Conservation (phyloP, 2,797 vertebrate species). For the Hirundo rustica region DNA sequence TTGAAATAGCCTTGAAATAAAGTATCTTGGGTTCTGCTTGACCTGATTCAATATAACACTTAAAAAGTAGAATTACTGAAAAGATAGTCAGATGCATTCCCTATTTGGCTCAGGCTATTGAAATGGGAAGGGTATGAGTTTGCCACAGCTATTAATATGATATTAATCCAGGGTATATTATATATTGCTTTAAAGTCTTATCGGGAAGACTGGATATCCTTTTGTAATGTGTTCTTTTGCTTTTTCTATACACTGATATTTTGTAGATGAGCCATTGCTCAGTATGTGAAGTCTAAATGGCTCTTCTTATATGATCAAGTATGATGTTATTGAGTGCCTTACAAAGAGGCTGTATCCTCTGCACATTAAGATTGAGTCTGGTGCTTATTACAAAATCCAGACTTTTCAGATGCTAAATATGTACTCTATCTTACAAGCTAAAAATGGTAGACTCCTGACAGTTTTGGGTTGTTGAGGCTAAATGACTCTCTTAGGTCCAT, state of each 20-base stretch:
- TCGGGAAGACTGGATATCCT: slow-evolving; percentile 61
- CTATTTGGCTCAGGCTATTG: slow-evolving; percentile 61
- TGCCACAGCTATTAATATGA: slow-evolving; percentile 67
- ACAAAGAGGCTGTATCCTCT: slow-evolving; percentile 69
- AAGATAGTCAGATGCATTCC: slow-evolving; percentile 49
- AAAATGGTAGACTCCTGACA: slow-evolving; percentile 25
- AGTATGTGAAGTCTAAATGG: slow-evolving; percentile 70
- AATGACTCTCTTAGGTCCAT: slow-evolving; percentile 11
- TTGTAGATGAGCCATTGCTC: slow-evolving; percentile 67
- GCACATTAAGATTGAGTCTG: slow-evolving; percentile 68
- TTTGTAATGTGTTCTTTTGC: slow-evolving; percentile 64
- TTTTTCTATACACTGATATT: slow-evolving; percentile 62
- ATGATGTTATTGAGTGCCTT: slow-evolving; percentile 59
- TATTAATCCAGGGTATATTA: slow-evolving; percentile 64
- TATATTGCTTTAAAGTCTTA: slow-evolving; percentile 65
- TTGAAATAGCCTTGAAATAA: slow-evolving; percentile 68
- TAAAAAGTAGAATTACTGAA: slow-evolving; percentile 65
- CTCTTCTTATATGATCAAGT: slow-evolving; percentile 64
- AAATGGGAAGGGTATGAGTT: slow-evolving; percentile 58
- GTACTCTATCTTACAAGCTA: neutral
- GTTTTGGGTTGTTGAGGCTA: neutral
- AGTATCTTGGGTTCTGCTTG: slow-evolving; percentile 61
- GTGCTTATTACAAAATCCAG: slow-evolving; percentile 64
- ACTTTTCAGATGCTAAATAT: slow-evolving; percentile 72
- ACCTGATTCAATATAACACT: slow-evolving; percentile 58